phyloP scores from a whole-genome alignment of 2,888 invertebrate genomes.

The Noctua comes region DNA sequence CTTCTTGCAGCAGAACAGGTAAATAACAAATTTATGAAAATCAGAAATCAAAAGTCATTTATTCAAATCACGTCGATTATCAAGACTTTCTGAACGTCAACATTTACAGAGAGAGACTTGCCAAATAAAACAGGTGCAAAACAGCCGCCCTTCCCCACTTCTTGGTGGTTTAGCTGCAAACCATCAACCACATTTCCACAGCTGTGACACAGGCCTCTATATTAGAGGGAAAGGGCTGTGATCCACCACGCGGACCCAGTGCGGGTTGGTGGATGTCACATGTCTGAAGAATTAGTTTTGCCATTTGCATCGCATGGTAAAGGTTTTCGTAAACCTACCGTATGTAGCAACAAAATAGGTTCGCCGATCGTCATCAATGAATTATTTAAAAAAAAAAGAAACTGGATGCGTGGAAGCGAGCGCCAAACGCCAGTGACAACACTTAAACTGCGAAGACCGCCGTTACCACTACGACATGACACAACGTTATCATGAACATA shows the following conservation, averaged over 20 bases:
- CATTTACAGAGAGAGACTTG: background rate
- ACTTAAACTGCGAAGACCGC: background rate
- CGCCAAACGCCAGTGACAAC: too few relatives aligned
- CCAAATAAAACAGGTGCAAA: too few relatives aligned
- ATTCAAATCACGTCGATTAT: background rate
- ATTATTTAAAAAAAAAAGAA: background rate
- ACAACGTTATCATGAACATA: too few relatives aligned
- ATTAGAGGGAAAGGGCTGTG: background rate
- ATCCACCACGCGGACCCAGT: background rate
- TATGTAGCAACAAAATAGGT: too few relatives aligned
- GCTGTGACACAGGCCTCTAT: background rate
- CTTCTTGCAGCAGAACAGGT: constrained; percentile 99
- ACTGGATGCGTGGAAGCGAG: background rate
- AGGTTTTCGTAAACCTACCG: too few relatives aligned
- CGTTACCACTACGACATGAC: background rate
- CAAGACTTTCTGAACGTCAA: background rate
- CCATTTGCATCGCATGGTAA: too few relatives aligned
- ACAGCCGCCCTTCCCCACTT: background rate
- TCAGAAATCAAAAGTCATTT: background rate
- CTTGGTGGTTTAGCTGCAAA: too few relatives aligned
- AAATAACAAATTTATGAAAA: constrained; percentile 28
- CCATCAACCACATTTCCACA: too few relatives aligned
- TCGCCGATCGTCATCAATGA: too few relatives aligned
- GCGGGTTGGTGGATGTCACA: background rate
- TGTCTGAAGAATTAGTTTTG: background rate